phyloP scores from a whole-genome alignment of 2,888 invertebrate species.

The Cyclophora albipunctata region DNA sequence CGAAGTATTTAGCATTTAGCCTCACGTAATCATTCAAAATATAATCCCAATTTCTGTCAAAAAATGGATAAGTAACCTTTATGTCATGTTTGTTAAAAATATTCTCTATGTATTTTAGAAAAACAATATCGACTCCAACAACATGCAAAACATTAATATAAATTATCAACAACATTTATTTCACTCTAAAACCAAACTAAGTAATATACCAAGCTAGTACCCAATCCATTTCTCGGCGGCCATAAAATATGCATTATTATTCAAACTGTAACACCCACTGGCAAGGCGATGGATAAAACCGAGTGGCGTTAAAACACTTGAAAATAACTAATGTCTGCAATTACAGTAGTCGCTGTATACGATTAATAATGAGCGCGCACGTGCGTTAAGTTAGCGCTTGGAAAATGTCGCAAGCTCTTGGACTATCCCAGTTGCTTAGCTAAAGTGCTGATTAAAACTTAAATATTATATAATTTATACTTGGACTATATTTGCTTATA shows the following conservation, averaged over 20 bases:
- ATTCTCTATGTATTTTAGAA: too few species aligned
- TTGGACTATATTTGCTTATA: too few species aligned
- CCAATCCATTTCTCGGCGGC: not conserved
- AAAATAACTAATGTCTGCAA: constrained; percentile 47
- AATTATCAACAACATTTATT: too few species aligned
- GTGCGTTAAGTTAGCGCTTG: constrained; percentile 32
- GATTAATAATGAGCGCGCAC: constrained; percentile 55
- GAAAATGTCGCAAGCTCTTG: constrained; percentile 6
- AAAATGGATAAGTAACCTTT: too few species aligned
- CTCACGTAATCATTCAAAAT: too few species aligned
- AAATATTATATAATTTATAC: not conserved
- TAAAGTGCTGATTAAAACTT: constrained; percentile 10
- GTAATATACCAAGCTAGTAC: too few species aligned
- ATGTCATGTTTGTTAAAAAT: too few species aligned
- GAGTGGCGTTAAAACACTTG: constrained; percentile 37
- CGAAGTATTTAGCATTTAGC: too few species aligned
- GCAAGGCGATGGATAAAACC: constrained; percentile 26
- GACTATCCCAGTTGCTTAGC: not conserved
- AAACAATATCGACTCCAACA: too few species aligned
- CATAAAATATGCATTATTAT: constrained; percentile 17
- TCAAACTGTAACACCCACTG: constrained; percentile 34
- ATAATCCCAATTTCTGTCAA: too few species aligned
- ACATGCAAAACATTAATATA: too few species aligned
- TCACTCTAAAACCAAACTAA: too few species aligned
- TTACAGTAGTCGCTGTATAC: constrained; percentile 43